Base-by-base conservation (phyloP, 2,888 invertebrate genomes). In the Drosophila neonasuta region DNA sequence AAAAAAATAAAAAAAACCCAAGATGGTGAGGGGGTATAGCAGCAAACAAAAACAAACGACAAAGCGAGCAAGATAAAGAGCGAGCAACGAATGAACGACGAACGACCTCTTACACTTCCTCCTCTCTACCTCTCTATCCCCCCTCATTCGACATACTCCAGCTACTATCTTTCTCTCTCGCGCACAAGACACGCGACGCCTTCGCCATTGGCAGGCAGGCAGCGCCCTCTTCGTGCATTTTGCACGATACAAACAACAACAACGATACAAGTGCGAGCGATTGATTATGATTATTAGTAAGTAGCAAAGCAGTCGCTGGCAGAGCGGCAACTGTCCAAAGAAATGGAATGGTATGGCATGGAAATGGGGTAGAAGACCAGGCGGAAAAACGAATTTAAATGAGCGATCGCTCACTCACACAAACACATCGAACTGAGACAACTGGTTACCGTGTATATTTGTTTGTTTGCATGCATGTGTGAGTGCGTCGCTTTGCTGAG, bases 241-340 rank as follows among this genome's bases (percentile, higher is more conserved):
- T 76, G 65, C 80, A 71, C 71, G 80, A 83, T 76, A 83, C 86
- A 86, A 83, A 83, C 86, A 86, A 83, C 36, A 36, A 36, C 36
- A 36, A 68, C 71, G 80, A 80, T 76, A 83, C 86, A 86, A 83
- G 83, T 86, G 83, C 84, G 81, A 79, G 77, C 83, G 84, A 83
- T 83, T 83, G 83, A 86, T 83, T 83, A 86, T 83, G 86, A 82
- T 83, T 82, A 85, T 82, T 82, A 83, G 86, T 77, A 77, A 74
- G 77, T 86, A 77, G 80, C 78, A 55, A 67, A 77, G 80, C 78
- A 55, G 64, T 62, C 62, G 61, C 57, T 45, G 49, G 54, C 67
- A 69, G 63, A 57, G 73, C 61, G 79, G 74, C 82, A 52, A 74
- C 58, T 74, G 71, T 60, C 67, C 70, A 67, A 71, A 79, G 66